Conservation (phyloP, 2,113 vertebrate genomes). For the Nothobranchius kuhntae region DNA sequence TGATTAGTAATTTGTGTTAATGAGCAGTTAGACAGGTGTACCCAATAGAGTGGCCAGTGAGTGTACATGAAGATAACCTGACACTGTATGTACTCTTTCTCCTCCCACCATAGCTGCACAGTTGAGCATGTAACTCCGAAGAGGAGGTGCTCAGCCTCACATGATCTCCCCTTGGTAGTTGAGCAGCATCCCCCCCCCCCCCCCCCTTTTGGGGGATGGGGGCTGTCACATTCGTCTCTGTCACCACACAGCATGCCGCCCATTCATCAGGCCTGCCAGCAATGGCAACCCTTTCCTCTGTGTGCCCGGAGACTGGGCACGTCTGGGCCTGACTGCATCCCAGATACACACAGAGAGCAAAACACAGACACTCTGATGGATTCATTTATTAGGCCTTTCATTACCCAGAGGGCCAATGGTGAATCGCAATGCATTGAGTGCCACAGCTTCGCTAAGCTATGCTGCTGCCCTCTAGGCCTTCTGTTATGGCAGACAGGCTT, state of each 20-base stretch:
- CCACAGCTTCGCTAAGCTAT: constrained; percentile 66
- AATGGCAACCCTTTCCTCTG: constrained; percentile 76
- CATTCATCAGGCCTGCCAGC: constrained; percentile 84
- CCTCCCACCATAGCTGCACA: constrained; percentile 41
- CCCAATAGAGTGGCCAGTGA: too few species aligned
- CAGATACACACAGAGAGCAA: constrained; percentile 76
- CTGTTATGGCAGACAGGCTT: constrained; percentile 47
- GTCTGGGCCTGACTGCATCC: constrained; percentile 78
- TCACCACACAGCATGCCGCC: constrained; percentile 74
- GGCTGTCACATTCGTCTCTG: constrained; percentile 86
- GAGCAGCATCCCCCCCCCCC: constrained; percentile 56
- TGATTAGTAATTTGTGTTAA: too few species aligned
- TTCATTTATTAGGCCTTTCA: constrained; percentile 84
- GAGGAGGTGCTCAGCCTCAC: constrained; percentile 62
- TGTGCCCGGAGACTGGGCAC: constrained; percentile 78
- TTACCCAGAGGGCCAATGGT: constrained; percentile 79
- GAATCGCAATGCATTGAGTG: constrained; percentile 75
- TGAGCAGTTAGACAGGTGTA: too few species aligned
- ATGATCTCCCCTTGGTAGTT: constrained; percentile 68
- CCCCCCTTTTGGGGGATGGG: constrained; percentile 66
- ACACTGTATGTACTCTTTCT: constrained; percentile 25
- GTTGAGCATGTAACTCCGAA: constrained; percentile 51
- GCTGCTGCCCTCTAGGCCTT: constrained; percentile 60
- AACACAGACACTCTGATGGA: constrained; percentile 79
- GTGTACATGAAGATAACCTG: constrained; percentile 26